A percentile compares a stretch with the other conserved stretches of the same genome.
phyloP scores from a whole-genome alignment of 2,113 vertebrate genomes.

The Steatornis caripensis region DNA sequence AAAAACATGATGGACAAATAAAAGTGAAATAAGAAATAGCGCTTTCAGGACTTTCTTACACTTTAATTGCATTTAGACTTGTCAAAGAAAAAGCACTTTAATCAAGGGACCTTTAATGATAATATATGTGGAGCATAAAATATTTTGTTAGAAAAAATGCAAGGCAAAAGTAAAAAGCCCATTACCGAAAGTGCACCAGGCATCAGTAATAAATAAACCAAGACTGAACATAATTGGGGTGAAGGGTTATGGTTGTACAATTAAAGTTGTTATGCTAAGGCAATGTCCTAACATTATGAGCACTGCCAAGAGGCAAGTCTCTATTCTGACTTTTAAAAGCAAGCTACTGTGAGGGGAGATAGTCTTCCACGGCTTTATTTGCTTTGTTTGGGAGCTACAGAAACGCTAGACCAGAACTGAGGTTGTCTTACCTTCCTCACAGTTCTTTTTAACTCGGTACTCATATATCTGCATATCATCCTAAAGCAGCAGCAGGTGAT shows the following conservation, averaged over 20 bases:
- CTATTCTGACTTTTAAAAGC: not conserved
- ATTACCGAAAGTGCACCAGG: not conserved
- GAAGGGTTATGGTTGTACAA: constrained; percentile 38
- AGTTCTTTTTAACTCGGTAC: not conserved
- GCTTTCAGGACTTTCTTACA: not conserved
- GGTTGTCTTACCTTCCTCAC: not conserved
- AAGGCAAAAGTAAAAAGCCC: not conserved
- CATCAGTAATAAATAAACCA: constrained; percentile 29
- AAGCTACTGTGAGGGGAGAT: not conserved
- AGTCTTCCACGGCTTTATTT: not conserved
- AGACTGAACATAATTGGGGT: constrained; percentile 27
- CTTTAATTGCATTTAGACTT: not conserved
- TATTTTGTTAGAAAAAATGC: not conserved
- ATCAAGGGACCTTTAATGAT: not conserved
- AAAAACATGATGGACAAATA: not conserved
- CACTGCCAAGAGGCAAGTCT: not conserved
- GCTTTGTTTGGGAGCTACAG: not conserved
- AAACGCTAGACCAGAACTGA: not conserved
- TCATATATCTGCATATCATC: not conserved
- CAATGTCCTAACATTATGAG: not conserved
- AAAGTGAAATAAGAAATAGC: not conserved
- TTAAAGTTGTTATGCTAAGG: constrained; percentile 27
- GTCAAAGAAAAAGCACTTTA: not conserved
- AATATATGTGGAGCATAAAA: not conserved
- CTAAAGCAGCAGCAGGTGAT: not conserved